These are phyloP conservation scores for Trichonephila inaurata DNA, from an alignment of 1,140 invertebrate genomes.

Conservation along the genomic window DNA sequence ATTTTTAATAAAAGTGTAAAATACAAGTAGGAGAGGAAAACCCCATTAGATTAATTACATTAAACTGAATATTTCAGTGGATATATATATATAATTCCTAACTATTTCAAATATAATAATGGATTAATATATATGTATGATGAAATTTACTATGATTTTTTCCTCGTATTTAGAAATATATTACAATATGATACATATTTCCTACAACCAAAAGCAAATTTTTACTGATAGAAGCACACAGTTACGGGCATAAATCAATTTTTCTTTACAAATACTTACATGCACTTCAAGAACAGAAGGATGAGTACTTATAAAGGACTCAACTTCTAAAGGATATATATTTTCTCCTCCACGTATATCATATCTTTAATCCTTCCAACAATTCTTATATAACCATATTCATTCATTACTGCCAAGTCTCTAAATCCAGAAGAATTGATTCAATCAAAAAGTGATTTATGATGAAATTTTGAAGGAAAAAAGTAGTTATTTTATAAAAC, in stretches of 20 bases:
- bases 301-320: slow-evolving; percentile 89
- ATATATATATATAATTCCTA: no score
- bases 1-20: no score
- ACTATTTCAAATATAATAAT: no score
- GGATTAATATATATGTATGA: no score
- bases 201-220: background rate
- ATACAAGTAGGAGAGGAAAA: no score
- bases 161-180: no score
- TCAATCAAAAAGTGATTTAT: background rate
- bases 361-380: slow-evolving; percentile 93
- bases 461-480: background rate
- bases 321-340: slow-evolving; percentile 93
- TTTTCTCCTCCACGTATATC: slow-evolving; percentile 97
- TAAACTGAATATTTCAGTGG: no score
- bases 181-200: no score
- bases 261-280: slow-evolving; percentile 62
- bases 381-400: slow-evolving; percentile 89
- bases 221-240: background rate
- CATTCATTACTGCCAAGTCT: slow-evolving; percentile 88
- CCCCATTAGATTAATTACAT: no score
- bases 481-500: background rate
- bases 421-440: slow-evolving; percentile 80
- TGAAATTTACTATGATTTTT: no score
- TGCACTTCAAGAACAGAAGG: slow-evolving; percentile 81
- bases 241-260: background rate